phyloP scores from a whole-genome alignment of 2,113 vertebrate genomes.

The Vombatus ursinus region DNA sequence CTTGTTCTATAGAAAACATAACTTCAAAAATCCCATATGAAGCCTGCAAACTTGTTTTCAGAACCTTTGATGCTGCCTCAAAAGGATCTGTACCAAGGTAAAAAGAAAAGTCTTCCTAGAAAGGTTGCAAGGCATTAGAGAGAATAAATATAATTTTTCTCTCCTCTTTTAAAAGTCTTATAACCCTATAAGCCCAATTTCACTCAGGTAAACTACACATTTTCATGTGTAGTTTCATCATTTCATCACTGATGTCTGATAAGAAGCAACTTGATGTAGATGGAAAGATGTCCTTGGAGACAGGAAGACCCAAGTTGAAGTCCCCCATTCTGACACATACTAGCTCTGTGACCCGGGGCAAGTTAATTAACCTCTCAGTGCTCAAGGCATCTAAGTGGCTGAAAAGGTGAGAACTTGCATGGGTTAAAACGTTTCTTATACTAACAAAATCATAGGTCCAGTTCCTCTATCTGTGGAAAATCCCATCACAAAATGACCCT shows the following conservation, averaged over 20 bases:
- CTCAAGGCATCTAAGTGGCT: background rate
- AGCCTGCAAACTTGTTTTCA: background rate
- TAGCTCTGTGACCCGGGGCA: background rate
- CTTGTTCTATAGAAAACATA: background rate
- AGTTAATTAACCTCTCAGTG: background rate
- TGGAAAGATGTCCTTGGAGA: background rate
- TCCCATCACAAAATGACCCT: background rate
- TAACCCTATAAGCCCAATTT: background rate
- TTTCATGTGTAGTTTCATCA: background rate
- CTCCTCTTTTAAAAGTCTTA: background rate
- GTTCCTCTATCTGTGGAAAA: background rate
- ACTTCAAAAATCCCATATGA: background rate
- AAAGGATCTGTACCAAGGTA: background rate
- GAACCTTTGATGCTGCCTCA: background rate
- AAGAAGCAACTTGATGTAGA: background rate
- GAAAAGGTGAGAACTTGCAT: background rate
- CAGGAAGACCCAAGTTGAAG: conserved; percentile 5
- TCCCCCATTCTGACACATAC: background rate
- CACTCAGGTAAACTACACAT: background rate
- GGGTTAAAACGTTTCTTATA: background rate
- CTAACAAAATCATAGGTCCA: background rate
- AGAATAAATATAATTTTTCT: background rate
- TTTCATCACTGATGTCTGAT: conserved; percentile 1
- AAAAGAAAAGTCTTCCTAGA: background rate
- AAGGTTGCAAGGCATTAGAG: background rate